These are phyloP conservation scores for Sclerurus mexicanus DNA, from an alignment of 2,113 vertebrate species.

Conservation along the genomic window DNA sequence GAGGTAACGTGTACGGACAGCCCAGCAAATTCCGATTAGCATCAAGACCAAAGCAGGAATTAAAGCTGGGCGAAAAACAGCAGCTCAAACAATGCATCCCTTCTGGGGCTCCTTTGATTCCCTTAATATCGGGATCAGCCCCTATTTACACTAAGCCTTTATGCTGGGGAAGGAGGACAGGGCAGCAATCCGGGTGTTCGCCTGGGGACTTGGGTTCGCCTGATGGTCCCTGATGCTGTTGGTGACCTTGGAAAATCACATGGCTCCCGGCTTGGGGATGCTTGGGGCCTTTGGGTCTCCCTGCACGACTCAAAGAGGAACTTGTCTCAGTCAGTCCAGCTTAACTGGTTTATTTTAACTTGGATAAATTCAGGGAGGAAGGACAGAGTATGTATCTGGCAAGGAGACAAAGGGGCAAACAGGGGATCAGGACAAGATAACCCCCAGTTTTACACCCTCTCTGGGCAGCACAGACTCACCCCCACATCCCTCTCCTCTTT, in stretches of 20 bases:
- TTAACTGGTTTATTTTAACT: neutral
- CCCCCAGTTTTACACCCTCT: neutral
- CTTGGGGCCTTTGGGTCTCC: neutral
- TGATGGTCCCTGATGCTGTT: fast-evolving
- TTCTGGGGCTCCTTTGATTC: slow-evolving; percentile 3
- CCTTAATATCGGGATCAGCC: neutral
- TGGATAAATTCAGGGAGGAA: neutral
- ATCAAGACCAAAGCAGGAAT: neutral
- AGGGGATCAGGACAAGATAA: too few relatives aligned
- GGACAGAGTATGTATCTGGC: fast-evolving
- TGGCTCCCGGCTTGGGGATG: neutral
- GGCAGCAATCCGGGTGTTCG: fast-evolving
- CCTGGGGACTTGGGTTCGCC: neutral
- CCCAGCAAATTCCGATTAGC: neutral
- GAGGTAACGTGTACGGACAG: neutral
- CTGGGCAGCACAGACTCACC: neutral
- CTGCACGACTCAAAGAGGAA: neutral
- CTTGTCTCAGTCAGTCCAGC: neutral
- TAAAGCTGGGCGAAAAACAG: neutral
- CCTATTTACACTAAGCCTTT: neutral
- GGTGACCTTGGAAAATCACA: neutral
- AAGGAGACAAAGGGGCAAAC: neutral
- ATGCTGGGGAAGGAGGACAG: neutral
- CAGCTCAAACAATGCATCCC: neutral
- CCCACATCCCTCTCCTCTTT: neutral